Base-by-base conservation (phyloP, 2,113 vertebrate species). In the Hyla sarda region DNA sequence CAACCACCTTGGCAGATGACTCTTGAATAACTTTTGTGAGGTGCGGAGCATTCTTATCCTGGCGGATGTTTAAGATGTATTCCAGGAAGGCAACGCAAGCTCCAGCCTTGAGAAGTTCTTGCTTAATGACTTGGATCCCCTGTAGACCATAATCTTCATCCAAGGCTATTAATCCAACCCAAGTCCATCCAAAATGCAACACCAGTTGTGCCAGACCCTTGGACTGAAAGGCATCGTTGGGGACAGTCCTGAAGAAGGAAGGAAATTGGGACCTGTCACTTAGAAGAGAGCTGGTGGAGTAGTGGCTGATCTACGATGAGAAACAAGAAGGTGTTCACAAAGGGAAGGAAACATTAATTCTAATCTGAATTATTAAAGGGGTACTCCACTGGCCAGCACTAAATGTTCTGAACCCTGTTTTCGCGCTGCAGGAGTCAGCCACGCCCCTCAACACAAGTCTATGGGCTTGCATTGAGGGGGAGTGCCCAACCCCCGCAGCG, bases 141-240 rank as follows among this genome's bases (percentile, higher is more conserved):
- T 89, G 62, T 48, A 84, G 75, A 8, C 90, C 89, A 47, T 82
- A 89, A 67, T 91, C 90, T 52, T 91, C 88, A 11, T 87, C 78
- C 13, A 86, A 48, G 13, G 88, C 89, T 17, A 88, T 17, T 19
- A 90, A 73, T 6, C 78, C 62, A 56, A 90, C 71, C 85, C 88
- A 90, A 48, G 83, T 89, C 89, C 89, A 90, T 0, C 71, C 30
- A 3, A 89, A 90, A 82, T 83, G 83, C 12, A 87, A 45, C 13
- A 86, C 77, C 19, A 89, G 65, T 69, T 81, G 83, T 9, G 84
- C 84, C 12, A 85, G 30, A 1, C 77, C 72, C 1, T 3, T 23
- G 4, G 82, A 85, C 8, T 58, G 80, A 0, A 12, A 67, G 19
- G 65, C 37, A 60, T 89, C 82, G 47, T 84, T 87, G n/a, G 87